Evolutionary conservation across 2,113 vertebrate species (phyloP).

Genomic region (Cynoglossus semilaevis): DNA sequence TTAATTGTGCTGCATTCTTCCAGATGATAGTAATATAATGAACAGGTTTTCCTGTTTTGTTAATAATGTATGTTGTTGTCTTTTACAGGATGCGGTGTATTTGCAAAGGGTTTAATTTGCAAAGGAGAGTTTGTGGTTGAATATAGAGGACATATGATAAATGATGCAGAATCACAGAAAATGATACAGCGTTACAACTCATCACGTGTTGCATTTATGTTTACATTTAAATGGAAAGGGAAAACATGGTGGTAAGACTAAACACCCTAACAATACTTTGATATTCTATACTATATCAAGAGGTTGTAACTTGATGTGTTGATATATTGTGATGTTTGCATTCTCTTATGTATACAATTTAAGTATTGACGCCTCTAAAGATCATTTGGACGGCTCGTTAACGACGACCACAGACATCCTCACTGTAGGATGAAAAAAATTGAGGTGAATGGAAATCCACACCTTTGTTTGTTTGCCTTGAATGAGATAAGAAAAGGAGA

Average conservation of each 20-base stretch:
- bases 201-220: slow-evolving; percentile 37
- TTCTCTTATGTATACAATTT: not conserved
- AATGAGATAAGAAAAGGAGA: not conserved
- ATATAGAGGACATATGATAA: slow-evolving; percentile 6
- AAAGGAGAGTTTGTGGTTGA: slow-evolving; percentile 42
- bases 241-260: slow-evolving; percentile 42
- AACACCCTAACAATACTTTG: not conserved
- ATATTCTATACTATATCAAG: not conserved
- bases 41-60: not conserved
- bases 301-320: not conserved
- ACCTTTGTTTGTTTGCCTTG: not conserved
- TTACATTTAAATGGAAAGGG: slow-evolving; percentile 38
- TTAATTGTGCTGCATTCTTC: not conserved
- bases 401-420: not conserved
- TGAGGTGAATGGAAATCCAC: not conserved
- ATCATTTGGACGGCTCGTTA: not conserved
- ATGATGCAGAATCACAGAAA: slow-evolving; percentile 3
- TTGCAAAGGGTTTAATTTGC: slow-evolving; percentile 25
- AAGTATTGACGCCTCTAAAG: slow-evolving; percentile 1
- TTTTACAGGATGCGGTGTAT: slow-evolving; percentile 27
- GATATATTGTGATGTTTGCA: not conserved
- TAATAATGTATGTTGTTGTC: not conserved
- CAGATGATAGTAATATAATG: not conserved
- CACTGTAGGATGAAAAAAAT: slow-evolving; percentile 5
- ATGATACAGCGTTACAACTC: slow-evolving; percentile 10